phyloP scores from a whole-genome alignment of 2,888 invertebrate genomes.

The Candidula unifasciata region DNA sequence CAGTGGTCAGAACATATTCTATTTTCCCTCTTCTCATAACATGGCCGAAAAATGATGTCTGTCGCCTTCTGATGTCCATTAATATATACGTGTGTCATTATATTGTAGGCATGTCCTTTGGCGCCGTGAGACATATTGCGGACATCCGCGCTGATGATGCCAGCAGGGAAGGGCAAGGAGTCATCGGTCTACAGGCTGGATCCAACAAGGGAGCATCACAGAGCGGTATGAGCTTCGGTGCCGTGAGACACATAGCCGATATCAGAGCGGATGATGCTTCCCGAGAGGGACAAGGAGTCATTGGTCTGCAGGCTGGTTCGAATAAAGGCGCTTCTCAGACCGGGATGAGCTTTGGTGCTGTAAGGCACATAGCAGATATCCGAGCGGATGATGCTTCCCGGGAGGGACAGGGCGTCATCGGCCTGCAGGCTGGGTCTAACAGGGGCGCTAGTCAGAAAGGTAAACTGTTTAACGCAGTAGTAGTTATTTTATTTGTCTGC shows the following conservation, averaged over 20 bases:
- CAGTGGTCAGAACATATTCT: too few species aligned
- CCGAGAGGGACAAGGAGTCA: conserved; percentile 62
- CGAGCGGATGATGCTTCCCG: conserved; percentile 68
- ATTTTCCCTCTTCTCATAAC: too few species aligned
- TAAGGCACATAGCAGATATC: conserved; percentile 75
- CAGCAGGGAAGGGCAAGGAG: conserved; percentile 58
- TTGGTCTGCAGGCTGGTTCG: conserved; percentile 73
- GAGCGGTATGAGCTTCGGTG: conserved; percentile 75
- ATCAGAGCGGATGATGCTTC: conserved; percentile 73
- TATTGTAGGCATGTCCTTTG: conserved; percentile 71
- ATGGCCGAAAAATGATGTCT: too few species aligned
- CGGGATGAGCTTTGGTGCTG: conserved; percentile 76
- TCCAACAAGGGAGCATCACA: conserved; percentile 75
- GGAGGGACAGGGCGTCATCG: conserved; percentile 61
- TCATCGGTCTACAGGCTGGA: conserved; percentile 71
- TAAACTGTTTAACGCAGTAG: conserved; percentile 60
- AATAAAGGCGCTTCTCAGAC: conserved; percentile 74
- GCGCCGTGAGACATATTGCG: conserved; percentile 73
- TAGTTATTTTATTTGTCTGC: too few species aligned
- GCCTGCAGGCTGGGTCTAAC: conserved; percentile 74
- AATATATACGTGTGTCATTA: too few species aligned
- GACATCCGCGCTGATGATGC: conserved; percentile 71
- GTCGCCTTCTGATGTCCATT: too few species aligned
- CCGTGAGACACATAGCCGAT: conserved; percentile 74
- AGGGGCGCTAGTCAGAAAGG: conserved; percentile 74